Percentiles rank a stretch among this genome's conserved stretches.
Evolutionary conservation across 2,888 invertebrate species (phyloP).

Genomic region (Napeogenes inachia): DNA sequence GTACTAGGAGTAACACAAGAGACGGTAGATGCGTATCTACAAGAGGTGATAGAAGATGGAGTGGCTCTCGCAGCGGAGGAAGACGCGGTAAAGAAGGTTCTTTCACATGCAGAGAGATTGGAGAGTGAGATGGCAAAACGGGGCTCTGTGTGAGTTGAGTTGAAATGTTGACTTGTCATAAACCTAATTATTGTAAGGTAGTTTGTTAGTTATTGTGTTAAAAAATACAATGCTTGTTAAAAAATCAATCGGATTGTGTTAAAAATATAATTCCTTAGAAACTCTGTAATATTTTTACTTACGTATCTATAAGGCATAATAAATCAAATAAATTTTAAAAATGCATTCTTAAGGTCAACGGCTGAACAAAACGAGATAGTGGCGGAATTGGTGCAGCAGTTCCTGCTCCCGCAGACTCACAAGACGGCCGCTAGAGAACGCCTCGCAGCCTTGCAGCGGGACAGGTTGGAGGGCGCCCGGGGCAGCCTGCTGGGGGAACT

Average conservation of each 20-base stretch:
- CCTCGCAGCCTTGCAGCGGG: constrained; percentile 43
- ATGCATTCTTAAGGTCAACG: constrained; percentile 46
- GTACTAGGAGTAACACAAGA: constrained; percentile 64
- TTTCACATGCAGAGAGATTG: constrained; percentile 40
- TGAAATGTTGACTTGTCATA: too few relatives aligned
- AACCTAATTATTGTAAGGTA: too few relatives aligned
- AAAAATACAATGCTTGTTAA: too few relatives aligned
- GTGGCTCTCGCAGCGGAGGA: constrained; percentile 55
- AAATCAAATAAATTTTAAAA: too few relatives aligned
- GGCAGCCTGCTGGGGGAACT: constrained; percentile 48
- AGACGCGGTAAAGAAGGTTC: constrained; percentile 44
- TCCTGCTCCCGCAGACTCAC: constrained; percentile 74
- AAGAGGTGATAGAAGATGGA: constrained; percentile 53
- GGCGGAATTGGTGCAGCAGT: constrained; percentile 78
- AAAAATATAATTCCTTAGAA: too few relatives aligned
- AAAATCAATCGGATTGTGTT: too few relatives aligned
- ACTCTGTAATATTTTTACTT: too few relatives aligned
- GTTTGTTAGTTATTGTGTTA: too few relatives aligned
- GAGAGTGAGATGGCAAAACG: constrained; percentile 38
- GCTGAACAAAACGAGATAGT: constrained; percentile 75
- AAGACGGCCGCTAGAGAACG: constrained; percentile 49
- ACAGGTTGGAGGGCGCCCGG: constrained; percentile 45
- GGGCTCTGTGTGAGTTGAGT: constrained; percentile 47
- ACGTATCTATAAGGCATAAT: too few relatives aligned
- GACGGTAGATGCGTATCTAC: constrained; percentile 62